Base-by-base conservation (phyloP, 2,113 vertebrate species). In the Esox niger region DNA sequence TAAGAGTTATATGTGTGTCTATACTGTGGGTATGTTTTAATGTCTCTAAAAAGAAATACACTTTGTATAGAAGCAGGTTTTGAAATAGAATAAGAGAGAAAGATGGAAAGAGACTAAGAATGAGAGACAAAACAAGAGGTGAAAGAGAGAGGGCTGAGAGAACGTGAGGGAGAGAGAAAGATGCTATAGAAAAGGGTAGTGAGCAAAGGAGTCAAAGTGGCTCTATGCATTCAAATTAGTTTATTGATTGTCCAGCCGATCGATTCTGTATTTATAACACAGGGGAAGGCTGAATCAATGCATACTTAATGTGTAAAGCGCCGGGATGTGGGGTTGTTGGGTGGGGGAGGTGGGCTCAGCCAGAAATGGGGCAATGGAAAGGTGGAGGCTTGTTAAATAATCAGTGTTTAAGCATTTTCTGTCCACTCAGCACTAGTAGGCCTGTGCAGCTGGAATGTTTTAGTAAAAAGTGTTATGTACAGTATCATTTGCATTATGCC, bases 141-240 rank as follows among this genome's bases (percentile, higher is more conserved):
- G 90, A 91, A 93, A 10, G 60, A 32, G 79, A 62, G 49, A 47
- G 69, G 15, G 64, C 20, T 47, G 58, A 68, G 55, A 8, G 21
- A 20, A 25, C 59, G 38, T n/a, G n/a, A n/a, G 54, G 46, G 75
- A 69, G 31, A 55, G 47, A 61, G 31, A 33, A 26, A 90, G 91
- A 93, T 91, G 91, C 88, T 93, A 92, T 3, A 91, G 91, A 93
- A 92, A 71, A 92, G 88, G 86, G 86, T 84, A 90, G 57, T 15
- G 77, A 77, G 87, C 90, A 88, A 91, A 92, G 90, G 92, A 93
- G 93, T 89, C 71, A 93, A 91, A 92, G 90, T 68, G 78, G 82
- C 83, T 89, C 79, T 86, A 83, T 71, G 95, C 91, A 98, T 96
- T 90, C 91, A 90, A 97, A 98, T 95, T 94, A 97, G 93, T 84